These are phyloP conservation scores for Danio kyathit DNA, from an alignment of 2,797 vertebrate species.

Conservation along the genomic window DNA sequence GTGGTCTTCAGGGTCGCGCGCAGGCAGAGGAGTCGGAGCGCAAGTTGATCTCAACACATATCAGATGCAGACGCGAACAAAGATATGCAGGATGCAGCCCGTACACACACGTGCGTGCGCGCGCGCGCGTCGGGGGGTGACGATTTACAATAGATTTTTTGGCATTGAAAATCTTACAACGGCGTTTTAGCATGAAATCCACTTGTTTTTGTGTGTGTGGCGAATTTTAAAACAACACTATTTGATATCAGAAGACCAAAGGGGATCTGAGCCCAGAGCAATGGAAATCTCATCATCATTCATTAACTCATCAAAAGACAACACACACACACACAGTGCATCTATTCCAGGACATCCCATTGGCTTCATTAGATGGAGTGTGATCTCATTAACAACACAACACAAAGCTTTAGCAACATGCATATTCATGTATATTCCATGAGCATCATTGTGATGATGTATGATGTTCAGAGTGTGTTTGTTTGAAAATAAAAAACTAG, in stretches of 20 bases:
- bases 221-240: constrained; percentile 42
- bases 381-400: constrained; percentile 42
- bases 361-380: constrained; percentile 41
- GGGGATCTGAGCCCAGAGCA: constrained; percentile 34
- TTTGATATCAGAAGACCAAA: constrained; percentile 38
- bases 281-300: constrained; percentile 49
- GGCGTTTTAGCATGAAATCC: background rate
- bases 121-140: constrained; percentile 29
- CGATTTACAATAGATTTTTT: constrained; percentile 17
- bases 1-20: constrained; percentile 26
- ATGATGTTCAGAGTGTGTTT: constrained; percentile 33
- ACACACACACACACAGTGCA: constrained; percentile 14
- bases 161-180: background rate
- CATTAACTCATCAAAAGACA: constrained; percentile 55
- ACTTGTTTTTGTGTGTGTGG: background rate
- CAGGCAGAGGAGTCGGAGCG: constrained; percentile 21
- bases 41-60: constrained; percentile 38
- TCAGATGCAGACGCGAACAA: constrained; percentile 26
- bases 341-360: constrained; percentile 46
- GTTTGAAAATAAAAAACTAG: constrained; percentile 76
- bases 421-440: constrained; percentile 48
- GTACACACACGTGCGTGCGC: constrained; percentile 2
- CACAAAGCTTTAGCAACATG: constrained; percentile 46
- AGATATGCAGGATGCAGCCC: constrained; percentile 38
- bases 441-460: constrained; percentile 38